Percentiles rank a stretch among this genome's conserved stretches.
Conservation (phyloP, 37 sponge, comb jelly and placozoan species). For the Diacarnus erythraeanus region DNA sequence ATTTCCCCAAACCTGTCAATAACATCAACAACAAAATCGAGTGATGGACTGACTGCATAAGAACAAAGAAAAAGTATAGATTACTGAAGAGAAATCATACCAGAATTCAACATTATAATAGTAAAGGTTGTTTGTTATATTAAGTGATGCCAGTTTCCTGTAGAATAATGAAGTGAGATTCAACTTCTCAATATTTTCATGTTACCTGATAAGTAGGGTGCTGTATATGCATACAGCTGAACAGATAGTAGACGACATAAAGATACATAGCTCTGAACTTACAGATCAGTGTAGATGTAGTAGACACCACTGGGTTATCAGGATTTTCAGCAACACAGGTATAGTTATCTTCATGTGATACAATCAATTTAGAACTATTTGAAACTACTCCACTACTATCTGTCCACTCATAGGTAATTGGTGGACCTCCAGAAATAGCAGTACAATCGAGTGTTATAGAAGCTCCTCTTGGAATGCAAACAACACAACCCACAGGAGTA, state of each 20-base stretch:
- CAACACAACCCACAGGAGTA: not conserved
- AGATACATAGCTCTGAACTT: too few relatives aligned
- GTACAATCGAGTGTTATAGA: not conserved
- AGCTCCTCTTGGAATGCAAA: not conserved
- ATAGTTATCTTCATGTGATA: not conserved
- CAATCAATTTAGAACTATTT: not conserved
- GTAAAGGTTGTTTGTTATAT: too few relatives aligned
- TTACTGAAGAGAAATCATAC: too few relatives aligned
- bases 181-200: too few relatives aligned
- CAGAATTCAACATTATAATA: too few relatives aligned
- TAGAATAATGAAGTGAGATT: too few relatives aligned
- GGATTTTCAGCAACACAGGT: not conserved
- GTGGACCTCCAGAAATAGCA: not conserved
- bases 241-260: too few relatives aligned
- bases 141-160: too few relatives aligned
- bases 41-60: not conserved
- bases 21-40: not conserved
- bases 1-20: not conserved
- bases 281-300: too few relatives aligned
- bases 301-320: not conserved
- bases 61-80: not conserved
- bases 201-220: too few relatives aligned
- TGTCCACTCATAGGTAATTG: not conserved
- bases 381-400: not conserved
- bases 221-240: too few relatives aligned